Evolutionary conservation across 2,888 invertebrate species (phyloP).

Genomic region (Pseudococcus longispinus): DNA sequence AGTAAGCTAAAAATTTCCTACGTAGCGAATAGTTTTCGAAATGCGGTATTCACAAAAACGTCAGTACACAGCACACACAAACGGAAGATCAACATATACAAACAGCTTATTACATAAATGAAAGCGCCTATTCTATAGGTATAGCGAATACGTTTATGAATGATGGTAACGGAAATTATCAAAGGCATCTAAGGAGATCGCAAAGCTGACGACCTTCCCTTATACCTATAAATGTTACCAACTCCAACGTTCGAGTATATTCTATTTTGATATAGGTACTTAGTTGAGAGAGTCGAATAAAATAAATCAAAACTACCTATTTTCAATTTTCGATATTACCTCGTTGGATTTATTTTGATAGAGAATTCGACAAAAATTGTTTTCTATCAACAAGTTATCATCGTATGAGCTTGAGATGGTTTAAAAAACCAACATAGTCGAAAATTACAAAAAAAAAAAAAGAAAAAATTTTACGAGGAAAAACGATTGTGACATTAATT

Average conservation of each 20-base stretch:
- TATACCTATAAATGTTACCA: neutral
- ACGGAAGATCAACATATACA: conserved; percentile 31
- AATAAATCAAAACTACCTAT: conserved; percentile 8
- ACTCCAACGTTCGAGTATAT: neutral
- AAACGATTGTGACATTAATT: too few species aligned
- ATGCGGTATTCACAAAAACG: conserved; percentile 22
- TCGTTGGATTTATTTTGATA: neutral
- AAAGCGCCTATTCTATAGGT: conserved; percentile 19
- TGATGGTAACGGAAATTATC: conserved; percentile 41
- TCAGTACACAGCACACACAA: neutral
- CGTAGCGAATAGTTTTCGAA: conserved; percentile 7
- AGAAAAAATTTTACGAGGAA: too few species aligned
- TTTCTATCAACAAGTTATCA: neutral
- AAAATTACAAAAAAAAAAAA: too few species aligned
- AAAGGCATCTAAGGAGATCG: conserved; percentile 27
- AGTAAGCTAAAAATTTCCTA: neutral
- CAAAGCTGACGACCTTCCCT: conserved; percentile 22
- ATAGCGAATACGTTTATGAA: conserved; percentile 36
- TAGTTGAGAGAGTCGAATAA: neutral
- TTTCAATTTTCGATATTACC: conserved; percentile 8
- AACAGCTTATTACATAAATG: conserved; percentile 39
- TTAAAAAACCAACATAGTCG: too few species aligned
- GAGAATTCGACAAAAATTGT: neutral
- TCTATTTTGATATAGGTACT: neutral
- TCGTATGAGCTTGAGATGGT: neutral